These are phyloP conservation scores for Ostrea denselamellosa DNA, from an alignment of 1,140 invertebrate species.

Conservation along the genomic window DNA sequence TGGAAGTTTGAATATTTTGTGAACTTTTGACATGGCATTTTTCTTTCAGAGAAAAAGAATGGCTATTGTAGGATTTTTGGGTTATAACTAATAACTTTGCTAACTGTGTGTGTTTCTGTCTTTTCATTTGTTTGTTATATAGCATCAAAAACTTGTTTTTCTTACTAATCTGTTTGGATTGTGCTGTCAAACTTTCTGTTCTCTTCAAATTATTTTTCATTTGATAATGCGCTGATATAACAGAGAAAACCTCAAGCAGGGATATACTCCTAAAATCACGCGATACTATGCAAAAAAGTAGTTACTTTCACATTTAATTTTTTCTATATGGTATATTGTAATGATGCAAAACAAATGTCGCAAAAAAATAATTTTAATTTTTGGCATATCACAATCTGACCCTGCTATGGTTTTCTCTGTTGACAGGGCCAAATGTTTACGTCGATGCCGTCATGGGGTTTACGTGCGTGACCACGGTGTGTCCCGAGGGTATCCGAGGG, in stretches of 20 bases:
- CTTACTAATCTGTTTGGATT: conserved; percentile 39
- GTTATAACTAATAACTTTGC: conserved; percentile 22
- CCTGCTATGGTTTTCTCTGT: conserved; percentile 64
- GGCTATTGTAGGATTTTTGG: neutral
- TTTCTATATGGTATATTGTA: conserved; percentile 29
- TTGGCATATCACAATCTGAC: conserved; percentile 53
- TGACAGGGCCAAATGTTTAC: conserved; percentile 63
- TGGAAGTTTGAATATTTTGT: conserved; percentile 22
- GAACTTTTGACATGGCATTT: conserved; percentile 27
- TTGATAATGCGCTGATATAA: conserved; percentile 26
- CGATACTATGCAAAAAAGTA: conserved; percentile 23
- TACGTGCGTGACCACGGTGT: conserved; percentile 50
- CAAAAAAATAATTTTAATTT: conserved; percentile 27
- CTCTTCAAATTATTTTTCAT: conserved; percentile 30
- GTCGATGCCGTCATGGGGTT: conserved; percentile 59
- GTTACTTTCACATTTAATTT: neutral
- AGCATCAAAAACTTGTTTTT: conserved; percentile 35
- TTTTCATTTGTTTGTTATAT: conserved; percentile 29
- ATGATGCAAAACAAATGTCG: conserved; percentile 35
- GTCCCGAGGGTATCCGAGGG: neutral
- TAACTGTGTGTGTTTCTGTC: conserved; percentile 35
- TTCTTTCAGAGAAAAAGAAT: conserved; percentile 21
- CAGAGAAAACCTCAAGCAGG: conserved; percentile 48
- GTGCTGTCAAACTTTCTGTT: conserved; percentile 39
- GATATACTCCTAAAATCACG: conserved; percentile 21